These are phyloP conservation scores for Phoeniculus purpureus DNA, from an alignment of 2,797 vertebrate species.

Conservation along the genomic window DNA sequence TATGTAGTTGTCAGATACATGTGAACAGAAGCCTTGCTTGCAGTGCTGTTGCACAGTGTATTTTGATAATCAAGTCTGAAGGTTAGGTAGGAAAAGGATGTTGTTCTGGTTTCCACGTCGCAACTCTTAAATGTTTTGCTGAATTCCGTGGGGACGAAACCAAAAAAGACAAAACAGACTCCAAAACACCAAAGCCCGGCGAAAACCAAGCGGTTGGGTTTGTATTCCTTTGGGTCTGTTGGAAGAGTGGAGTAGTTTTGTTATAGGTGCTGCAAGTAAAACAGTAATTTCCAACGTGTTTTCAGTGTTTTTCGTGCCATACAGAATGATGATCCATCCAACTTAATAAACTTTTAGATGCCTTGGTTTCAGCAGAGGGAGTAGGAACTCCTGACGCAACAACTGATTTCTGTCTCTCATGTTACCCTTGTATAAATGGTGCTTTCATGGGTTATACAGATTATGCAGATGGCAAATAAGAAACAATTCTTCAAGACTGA, in stretches of 20 bases:
- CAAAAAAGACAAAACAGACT: not conserved
- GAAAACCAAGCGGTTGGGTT: not conserved
- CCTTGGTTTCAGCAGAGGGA: not conserved
- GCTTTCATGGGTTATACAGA: not conserved
- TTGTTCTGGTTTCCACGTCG: not conserved
- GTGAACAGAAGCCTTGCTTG: not conserved
- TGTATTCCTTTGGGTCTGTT: not conserved
- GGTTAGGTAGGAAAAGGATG: not conserved
- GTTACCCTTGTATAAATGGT: not conserved
- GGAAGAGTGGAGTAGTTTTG: not conserved
- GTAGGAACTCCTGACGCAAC: not conserved
- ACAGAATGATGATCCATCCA: not conserved
- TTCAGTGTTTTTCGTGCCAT: not conserved
- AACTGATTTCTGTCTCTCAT: not conserved
- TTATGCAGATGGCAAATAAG: not conserved
- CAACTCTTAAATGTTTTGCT: not conserved
- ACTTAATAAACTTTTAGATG: not conserved
- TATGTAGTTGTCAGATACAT: not conserved
- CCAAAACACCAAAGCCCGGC: not conserved
- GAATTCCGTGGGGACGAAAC: not conserved
- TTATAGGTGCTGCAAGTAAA: not conserved
- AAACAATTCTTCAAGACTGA: slow-evolving; percentile 8
- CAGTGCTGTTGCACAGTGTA: not conserved
- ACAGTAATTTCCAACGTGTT: not conserved
- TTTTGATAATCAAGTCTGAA: not conserved